These are phyloP conservation scores for Dilophus febrilis DNA, from an alignment of 2,888 invertebrate genomes.

Conservation along the genomic window DNA sequence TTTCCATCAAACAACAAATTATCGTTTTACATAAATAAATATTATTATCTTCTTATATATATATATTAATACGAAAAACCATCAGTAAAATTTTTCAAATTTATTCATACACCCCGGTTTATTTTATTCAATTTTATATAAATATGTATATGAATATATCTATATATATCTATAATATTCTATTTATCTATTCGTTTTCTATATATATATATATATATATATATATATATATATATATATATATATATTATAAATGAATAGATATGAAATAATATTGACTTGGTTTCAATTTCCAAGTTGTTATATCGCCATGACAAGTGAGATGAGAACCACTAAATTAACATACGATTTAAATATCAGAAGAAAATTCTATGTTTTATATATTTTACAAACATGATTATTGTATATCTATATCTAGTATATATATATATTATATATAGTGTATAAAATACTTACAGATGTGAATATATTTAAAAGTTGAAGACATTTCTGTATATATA, in stretches of 20 bases:
- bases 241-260: not conserved
- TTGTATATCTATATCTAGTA: too few species aligned
- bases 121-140: conserved; percentile 1
- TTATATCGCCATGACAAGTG: conserved; percentile 1
- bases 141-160: not conserved
- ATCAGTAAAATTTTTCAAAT: not conserved
- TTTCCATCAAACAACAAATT: conserved; percentile 3
- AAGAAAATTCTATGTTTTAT: not conserved
- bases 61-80: not conserved
- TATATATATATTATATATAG: too few species aligned
- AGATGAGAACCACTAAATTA: conserved; percentile 2
- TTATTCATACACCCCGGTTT: conserved; percentile 2
- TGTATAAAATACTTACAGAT: too few species aligned
- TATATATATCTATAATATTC: too few species aligned
- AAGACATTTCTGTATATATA: too few species aligned
- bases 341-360: conserved; percentile 3
- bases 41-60: conserved; percentile 1
- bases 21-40: conserved; percentile 3
- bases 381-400: too few species aligned
- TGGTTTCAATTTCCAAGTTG: conserved; percentile 3
- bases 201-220: too few species aligned
- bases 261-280: conserved; percentile 3
- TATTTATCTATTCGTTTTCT: too few species aligned
- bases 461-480: too few species aligned
- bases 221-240: too few species aligned